Evolutionary conservation across 2,888 invertebrate genomes (phyloP).

Genomic region (Congeria kusceri): DNA sequence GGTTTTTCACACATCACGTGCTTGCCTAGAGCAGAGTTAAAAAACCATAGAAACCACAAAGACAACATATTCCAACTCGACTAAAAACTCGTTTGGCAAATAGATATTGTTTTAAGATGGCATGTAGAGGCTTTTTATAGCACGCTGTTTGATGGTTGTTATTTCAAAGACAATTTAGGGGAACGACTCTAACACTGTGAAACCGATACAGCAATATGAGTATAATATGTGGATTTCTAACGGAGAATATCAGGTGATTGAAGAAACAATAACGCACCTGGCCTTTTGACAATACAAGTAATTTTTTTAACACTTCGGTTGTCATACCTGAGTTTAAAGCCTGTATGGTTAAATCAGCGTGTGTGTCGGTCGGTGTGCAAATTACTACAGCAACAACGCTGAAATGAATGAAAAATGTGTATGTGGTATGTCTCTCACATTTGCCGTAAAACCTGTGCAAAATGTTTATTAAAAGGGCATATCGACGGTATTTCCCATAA

Average conservation of each 20-base stretch:
- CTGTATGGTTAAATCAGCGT: conserved; percentile 37
- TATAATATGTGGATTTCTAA: neutral
- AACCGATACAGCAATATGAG: too few species aligned
- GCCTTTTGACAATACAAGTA: neutral
- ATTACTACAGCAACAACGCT: conserved; percentile 45
- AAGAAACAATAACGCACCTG: neutral
- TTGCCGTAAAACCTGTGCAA: too few species aligned
- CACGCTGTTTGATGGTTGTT: neutral
- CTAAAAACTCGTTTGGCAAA: too few species aligned
- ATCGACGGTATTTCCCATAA: too few species aligned
- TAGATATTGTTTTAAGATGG: too few species aligned
- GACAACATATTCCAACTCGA: too few species aligned
- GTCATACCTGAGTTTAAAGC: conserved; percentile 41
- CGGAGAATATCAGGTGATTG: neutral
- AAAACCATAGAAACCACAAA: neutral
- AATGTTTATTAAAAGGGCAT: too few species aligned
- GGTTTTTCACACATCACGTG: conserved; percentile 58
- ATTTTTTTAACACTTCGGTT: too few species aligned
- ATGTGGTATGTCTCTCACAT: too few species aligned
- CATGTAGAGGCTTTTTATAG: too few species aligned
- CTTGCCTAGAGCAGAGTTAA: conserved; percentile 30
- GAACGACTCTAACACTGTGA: neutral
- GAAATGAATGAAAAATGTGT: conserved; percentile 10
- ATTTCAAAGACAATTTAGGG: neutral
- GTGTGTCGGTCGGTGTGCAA: conserved; percentile 51